Base-by-base conservation (phyloP, 1,140 invertebrate genomes). In the Chlorops oryzae region DNA sequence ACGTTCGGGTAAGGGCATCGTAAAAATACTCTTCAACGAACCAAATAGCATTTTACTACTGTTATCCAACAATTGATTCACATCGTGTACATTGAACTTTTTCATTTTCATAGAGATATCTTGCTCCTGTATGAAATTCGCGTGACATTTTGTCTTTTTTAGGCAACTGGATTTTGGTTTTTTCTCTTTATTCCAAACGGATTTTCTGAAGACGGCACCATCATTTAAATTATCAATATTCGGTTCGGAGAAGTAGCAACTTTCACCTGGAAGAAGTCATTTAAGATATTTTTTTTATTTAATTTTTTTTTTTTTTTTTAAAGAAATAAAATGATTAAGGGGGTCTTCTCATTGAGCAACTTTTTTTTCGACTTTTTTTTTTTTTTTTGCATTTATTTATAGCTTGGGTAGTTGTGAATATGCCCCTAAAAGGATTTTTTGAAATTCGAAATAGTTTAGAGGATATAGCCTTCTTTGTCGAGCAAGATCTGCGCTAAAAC, bases 11-110 rank as follows among this genome's bases (percentile, higher is more conserved):
- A 82, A 62, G 1, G 76, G 75, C 63, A 83, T 79, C 50, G 80
- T 81, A 46, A 82, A 82, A 52, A 84, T 83, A 60, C 78, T 83
- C 59, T 83, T 84, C 18, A 84, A 72, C 27, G 81, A 83, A 22
- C 80, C 81, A 57, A 84, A 81, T 22, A 84, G 79, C 68, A 79
- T 80, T 59, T 82, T 76, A 35, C 69, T 70, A 42, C 69, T 70
- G 45, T 71, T 68, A 45, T 71, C 67, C 10, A 71, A 38, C 25
- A 71, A 24, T 43, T 65, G 61, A 48, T 70, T 65, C 43, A 70
- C 64, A 38, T 71, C 69, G 37, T 72, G 70, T n/a, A 72, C 67
- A 40, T 72, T 72, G 12, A 72, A 72, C 53, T 68, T 72, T 54
- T 72, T 72, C 1, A 72, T 57, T 17, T 71, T 77, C 22, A 73